phyloP scores from a whole-genome alignment of 2,888 invertebrate species.

The Drosophila paracracens region DNA sequence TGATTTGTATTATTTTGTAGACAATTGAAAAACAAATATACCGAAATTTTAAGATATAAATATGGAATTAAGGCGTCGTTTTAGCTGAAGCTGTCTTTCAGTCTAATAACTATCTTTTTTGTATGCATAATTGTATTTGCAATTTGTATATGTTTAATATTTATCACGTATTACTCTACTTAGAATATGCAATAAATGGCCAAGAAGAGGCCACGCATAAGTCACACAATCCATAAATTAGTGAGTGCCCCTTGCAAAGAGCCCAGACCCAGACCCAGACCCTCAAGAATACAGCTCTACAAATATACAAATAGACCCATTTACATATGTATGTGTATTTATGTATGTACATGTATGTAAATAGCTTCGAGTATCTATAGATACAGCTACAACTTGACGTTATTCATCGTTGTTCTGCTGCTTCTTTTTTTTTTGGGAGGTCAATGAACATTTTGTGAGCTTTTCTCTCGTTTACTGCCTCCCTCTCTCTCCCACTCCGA shows the following conservation, averaged over 20 bases:
- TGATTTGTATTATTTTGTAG: not conserved
- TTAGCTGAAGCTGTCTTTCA: not conserved
- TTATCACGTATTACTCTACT: not conserved
- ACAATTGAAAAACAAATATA: not conserved
- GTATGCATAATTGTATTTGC: not conserved
- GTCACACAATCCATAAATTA: constrained; percentile 36
- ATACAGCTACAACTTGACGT: constrained; percentile 23
- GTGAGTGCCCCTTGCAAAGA: constrained; percentile 11
- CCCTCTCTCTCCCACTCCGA: not conserved
- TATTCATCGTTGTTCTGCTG: constrained; percentile 23
- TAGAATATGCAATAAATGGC: constrained; percentile 6
- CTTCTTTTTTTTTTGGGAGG: constrained; percentile 46
- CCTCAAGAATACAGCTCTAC: constrained; percentile 20
- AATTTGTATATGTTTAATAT: not conserved
- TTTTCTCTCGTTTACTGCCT: constrained; percentile 19
- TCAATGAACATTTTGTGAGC: constrained; percentile 78
- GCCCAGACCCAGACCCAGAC: constrained; percentile 1
- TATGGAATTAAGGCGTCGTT: not conserved
- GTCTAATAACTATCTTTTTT: not conserved
- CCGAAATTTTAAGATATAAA: not conserved
- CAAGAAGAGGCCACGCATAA: constrained; percentile 5
- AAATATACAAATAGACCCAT: not conserved
- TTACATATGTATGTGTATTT: constrained; percentile 7
- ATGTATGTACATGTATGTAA: constrained; percentile 5
- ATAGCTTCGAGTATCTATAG: constrained; percentile 11